These are phyloP conservation scores for Athene cunicularia DNA, from an alignment of 2,113 vertebrate species.

Conservation along the genomic window DNA sequence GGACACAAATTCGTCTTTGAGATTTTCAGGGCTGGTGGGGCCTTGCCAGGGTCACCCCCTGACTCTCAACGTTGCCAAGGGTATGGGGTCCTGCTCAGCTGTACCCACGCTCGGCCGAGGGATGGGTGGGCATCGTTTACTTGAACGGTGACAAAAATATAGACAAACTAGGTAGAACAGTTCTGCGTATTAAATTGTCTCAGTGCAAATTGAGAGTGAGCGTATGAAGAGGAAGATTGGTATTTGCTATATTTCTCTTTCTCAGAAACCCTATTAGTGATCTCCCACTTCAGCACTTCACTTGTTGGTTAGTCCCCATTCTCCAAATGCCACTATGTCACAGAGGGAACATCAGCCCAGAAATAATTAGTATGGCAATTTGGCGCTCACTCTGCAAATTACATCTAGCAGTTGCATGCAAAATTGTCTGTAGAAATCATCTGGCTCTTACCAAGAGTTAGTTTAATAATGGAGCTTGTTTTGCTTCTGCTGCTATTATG, in stretches of 20 bases:
- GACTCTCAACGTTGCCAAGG: fast-evolving
- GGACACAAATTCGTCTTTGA: background rate
- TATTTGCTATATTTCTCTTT: conserved; percentile 27
- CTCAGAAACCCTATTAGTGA: conserved; percentile 50
- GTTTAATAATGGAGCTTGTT: conserved; percentile 47
- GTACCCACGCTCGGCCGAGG: fast-evolving
- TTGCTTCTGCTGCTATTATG: background rate
- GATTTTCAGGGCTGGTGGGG: background rate
- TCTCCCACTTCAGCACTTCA: conserved; percentile 64
- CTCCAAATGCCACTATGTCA: conserved; percentile 64
- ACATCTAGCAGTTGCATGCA: conserved; percentile 44
- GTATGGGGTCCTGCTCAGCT: fast-evolving
- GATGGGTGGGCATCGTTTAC: fast-evolving
- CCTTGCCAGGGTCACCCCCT: background rate
- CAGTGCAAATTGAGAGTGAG: background rate
- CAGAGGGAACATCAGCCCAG: conserved; percentile 60
- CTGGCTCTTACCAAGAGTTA: conserved; percentile 49
- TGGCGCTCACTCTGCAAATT: conserved; percentile 53
- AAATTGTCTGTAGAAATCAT: conserved; percentile 41
- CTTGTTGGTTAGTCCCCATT: conserved; percentile 50
- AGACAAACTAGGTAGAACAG: background rate
- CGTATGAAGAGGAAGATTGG: background rate
- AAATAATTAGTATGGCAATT: conserved; percentile 62
- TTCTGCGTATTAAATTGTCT: background rate
- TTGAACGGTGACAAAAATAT: background rate